Evolutionary conservation across 2,888 invertebrate genomes (phyloP), one percentile per base, ranked within the genome.

Genomic region (Horisme vitalbata): DNA sequence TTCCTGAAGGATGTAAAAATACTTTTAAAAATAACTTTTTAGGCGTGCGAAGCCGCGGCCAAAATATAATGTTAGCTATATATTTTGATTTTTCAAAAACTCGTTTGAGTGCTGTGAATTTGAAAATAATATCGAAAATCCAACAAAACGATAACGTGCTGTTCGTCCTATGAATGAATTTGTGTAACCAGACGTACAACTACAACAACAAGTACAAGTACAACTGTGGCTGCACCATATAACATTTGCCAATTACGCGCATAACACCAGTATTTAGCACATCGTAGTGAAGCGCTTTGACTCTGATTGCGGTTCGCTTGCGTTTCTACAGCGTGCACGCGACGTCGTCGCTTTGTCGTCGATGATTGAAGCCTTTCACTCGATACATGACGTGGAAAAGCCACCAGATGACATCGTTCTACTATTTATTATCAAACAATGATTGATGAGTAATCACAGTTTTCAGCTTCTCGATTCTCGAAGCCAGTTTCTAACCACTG

Each of bases 161-260:
- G n/a, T n/a, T n/a, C n/a, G n/a, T n/a, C n/a, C n/a, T n/a, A n/a
- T n/a, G n/a, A n/a, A n/a, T n/a, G n/a, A n/a, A n/a, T n/a, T n/a
- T n/a, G n/a, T n/a, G n/a, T n/a, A n/a, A n/a, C n/a, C n/a, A n/a
- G n/a, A n/a, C n/a, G n/a, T n/a, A n/a, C n/a, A n/a, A n/a, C n/a
- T n/a, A n/a, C n/a, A n/a, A n/a, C n/a, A n/a, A n/a, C n/a, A n/a
- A n/a, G n/a, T n/a, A n/a, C n/a, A n/a, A n/a, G n/a, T n/a, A n/a
- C n/a, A n/a, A n/a, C n/a, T n/a, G n/a, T n/a, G n/a, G n/a, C n/a
- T 6, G 18, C 18, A 18, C 4, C 18, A 4, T 20, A 41, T 26
- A 32, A 10, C 26, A 2, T 26, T n/a, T 23, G 18, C 9, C 48
- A 58, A 55, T 63, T 58, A 61, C 45, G 20, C 27, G 18, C 15